A percentile compares a stretch with the other conserved stretches of the same genome.
Evolutionary conservation across 2,888 invertebrate genomes (phyloP).

Genomic region (Pogonocherus hispidulus): DNA sequence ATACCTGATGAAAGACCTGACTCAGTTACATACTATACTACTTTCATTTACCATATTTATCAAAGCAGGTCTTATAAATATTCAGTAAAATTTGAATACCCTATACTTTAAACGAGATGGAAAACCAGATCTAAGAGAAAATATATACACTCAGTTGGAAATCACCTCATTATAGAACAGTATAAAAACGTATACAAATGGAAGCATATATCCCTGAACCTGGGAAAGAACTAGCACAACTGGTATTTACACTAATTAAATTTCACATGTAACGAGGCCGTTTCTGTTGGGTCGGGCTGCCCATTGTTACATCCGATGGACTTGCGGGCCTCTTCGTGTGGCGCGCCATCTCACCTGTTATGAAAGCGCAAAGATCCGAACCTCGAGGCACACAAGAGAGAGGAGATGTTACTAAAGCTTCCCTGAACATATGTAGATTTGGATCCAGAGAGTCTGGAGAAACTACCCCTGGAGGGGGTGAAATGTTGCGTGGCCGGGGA

Average conservation of each 20-base stretch:
- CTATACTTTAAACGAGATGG: too few species aligned
- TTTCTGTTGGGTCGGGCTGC: conserved; percentile 82
- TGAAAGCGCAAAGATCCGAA: conserved; percentile 80
- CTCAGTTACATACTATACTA: too few species aligned
- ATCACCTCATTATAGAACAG: conserved; percentile 2
- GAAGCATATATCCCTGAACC: conserved; percentile 25
- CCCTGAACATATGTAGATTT: conserved; percentile 81
- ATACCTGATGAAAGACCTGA: too few species aligned
- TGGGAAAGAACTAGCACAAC: conserved; percentile 35
- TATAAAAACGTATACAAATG: conserved; percentile 30
- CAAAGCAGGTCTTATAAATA: too few species aligned
- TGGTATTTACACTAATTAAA: conserved; percentile 11
- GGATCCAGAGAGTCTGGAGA: conserved; percentile 68
- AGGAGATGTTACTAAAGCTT: conserved; percentile 77
- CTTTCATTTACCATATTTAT: too few species aligned
- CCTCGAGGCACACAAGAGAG: conserved; percentile 63
- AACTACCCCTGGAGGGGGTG: conserved; percentile 66
- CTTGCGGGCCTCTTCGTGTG: conserved; percentile 80
- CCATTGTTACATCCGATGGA: conserved; percentile 82
- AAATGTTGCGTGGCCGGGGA: conserved; percentile 69
- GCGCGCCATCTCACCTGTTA: conserved; percentile 80
- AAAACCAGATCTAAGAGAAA: too few species aligned
- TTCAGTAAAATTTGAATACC: too few species aligned
- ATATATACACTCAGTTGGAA: not conserved
- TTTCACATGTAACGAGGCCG: conserved; percentile 79